Percentiles rank a stretch among this genome's conserved stretches.
phyloP scores from a whole-genome alignment of 2,888 invertebrate species.

The Catocala fraxini region DNA sequence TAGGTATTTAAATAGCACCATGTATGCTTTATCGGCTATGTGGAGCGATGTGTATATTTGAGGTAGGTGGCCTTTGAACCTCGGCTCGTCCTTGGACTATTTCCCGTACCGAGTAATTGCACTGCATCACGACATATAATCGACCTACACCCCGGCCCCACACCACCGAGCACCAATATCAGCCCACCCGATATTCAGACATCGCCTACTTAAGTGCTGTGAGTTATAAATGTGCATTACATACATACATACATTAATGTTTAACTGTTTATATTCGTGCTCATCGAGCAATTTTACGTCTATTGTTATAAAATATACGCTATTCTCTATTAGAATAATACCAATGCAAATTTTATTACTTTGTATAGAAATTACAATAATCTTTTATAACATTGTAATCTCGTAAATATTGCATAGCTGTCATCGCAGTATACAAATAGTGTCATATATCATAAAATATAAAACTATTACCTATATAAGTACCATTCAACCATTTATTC shows the following conservation, averaged over 20 bases:
- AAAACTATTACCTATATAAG: too few relatives aligned
- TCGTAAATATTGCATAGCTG: too few relatives aligned
- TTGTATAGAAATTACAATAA: too few relatives aligned
- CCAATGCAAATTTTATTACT: too few relatives aligned
- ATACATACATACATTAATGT: neutral
- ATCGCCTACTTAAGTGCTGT: constrained; percentile 14
- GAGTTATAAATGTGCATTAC: neutral
- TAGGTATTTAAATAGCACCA: neutral
- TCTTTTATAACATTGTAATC: too few relatives aligned
- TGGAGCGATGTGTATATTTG: constrained; percentile 27
- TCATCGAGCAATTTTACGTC: neutral
- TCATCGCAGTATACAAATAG: too few relatives aligned
- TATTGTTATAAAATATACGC: too few relatives aligned
- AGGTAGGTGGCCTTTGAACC: constrained; percentile 65
- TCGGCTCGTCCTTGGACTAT: constrained; percentile 79
- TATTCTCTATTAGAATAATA: too few relatives aligned
- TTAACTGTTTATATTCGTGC: neutral
- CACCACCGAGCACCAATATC: constrained; percentile 39
- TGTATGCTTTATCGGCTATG: constrained; percentile 14
- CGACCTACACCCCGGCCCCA: constrained; percentile 57
- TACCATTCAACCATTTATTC: too few relatives aligned
- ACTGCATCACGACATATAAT: constrained; percentile 78
- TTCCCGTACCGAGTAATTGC: constrained; percentile 76
- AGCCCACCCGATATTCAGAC: constrained; percentile 11
- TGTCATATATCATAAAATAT: too few relatives aligned